Conservation (phyloP, 2,888 invertebrate genomes). For the Ophioninae sp. region DNA sequence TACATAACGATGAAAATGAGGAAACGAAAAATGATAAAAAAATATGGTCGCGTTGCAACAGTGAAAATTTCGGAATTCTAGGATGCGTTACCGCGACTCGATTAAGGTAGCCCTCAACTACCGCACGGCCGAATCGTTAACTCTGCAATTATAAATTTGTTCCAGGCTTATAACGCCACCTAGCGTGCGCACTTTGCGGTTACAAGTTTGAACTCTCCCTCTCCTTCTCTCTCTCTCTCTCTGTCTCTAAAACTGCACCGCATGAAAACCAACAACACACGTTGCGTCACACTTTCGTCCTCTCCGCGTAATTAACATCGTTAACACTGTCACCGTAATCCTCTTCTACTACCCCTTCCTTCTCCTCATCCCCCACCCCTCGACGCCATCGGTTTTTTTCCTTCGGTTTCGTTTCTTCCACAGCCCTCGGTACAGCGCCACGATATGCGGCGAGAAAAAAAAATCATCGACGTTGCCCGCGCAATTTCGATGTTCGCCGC, state of each 20-base stretch:
- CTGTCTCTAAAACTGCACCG: neutral
- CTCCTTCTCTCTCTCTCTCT: neutral
- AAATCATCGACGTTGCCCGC: neutral
- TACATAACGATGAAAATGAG: neutral
- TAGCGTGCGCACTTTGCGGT: neutral
- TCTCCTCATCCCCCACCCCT: too few relatives aligned
- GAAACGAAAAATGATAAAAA: neutral
- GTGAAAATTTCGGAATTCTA: neutral
- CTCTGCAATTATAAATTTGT: conserved; percentile 35
- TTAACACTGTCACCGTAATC: conserved; percentile 10
- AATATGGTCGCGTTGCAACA: neutral
- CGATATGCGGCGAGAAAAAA: neutral
- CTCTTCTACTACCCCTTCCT: neutral
- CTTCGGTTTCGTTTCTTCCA: neutral
- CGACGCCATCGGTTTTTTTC: neutral
- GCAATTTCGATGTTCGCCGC: neutral
- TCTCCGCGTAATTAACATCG: conserved; percentile 8
- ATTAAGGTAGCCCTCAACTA: conserved; percentile 12
- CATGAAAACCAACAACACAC: conserved; percentile 4
- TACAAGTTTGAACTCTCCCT: conserved; percentile 12
- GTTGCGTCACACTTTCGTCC: conserved; percentile 15
- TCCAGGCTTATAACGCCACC: conserved; percentile 11
- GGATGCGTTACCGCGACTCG: conserved; percentile 16
- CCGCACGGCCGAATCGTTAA: conserved; percentile 26
- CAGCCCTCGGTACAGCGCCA: neutral